Evolutionary conservation across 1,140 invertebrate species (phyloP).

Genomic region (Propsilocerus akamusi): DNA sequence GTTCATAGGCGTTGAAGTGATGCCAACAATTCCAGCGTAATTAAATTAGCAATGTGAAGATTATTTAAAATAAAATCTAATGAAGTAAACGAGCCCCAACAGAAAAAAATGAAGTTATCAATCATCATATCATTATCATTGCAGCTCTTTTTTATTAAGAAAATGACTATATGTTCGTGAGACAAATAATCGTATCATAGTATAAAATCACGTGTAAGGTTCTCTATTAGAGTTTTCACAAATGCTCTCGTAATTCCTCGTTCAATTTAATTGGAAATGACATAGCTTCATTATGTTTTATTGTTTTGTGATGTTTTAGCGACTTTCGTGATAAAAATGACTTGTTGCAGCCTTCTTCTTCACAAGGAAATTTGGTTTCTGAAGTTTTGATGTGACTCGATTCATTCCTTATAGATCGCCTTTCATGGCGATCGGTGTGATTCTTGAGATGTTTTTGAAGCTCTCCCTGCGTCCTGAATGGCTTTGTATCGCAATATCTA

Average conservation of each 20-base stretch:
- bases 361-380: neutral
- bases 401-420: neutral
- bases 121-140: neutral
- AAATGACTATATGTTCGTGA: neutral
- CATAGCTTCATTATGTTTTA: neutral
- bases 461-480: neutral
- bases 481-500: neutral
- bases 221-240: neutral
- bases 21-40: conserved; percentile 30
- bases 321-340: neutral
- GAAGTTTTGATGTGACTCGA: neutral
- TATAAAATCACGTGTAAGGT: neutral
- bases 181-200: neutral
- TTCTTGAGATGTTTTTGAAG: neutral
- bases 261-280: neutral
- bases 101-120: neutral
- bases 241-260: neutral
- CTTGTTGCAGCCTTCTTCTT: neutral
- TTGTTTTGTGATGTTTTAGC: neutral
- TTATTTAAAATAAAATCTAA: neutral
- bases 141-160: neutral
- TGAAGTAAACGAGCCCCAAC: neutral
- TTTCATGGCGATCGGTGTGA: neutral
- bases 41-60: neutral
- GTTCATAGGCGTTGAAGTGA: conserved; percentile 41